Conservation (phyloP, 2,888 invertebrate species). For the Malachius bipustulatus region DNA sequence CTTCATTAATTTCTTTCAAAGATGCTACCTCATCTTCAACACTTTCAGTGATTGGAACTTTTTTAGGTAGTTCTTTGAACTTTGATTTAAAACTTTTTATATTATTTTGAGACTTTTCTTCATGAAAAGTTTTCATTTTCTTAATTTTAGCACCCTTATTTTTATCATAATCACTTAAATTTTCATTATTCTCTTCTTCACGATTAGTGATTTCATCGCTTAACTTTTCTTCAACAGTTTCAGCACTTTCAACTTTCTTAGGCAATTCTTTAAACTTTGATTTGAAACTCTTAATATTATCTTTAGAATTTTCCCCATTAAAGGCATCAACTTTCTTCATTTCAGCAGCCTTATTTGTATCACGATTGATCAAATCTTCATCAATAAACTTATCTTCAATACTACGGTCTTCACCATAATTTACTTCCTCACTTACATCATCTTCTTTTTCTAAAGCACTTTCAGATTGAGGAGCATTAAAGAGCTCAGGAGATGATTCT, state of each 20-base stretch:
- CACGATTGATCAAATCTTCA: conserved; percentile 5
- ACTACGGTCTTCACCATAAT: conserved; percentile 31
- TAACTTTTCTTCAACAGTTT: too few species aligned
- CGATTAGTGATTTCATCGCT: neutral
- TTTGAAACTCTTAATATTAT: too few species aligned
- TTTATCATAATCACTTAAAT: neutral
- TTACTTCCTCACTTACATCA: neutral
- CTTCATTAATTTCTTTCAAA: conserved; percentile 8
- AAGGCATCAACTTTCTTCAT: too few species aligned
- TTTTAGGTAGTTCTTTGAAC: too few species aligned
- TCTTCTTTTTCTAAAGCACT: neutral
- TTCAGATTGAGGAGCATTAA: neutral
- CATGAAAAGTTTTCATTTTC: too few species aligned
- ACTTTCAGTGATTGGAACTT: conserved; percentile 7
- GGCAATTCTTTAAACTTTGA: too few species aligned
- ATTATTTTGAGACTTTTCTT: too few species aligned
- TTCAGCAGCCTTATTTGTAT: too few species aligned
- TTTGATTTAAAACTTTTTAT: too few species aligned
- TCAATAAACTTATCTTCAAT: conserved; percentile 7
- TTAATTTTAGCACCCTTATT: too few species aligned
- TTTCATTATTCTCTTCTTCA: conserved; percentile 4
- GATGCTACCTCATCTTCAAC: conserved; percentile 12
- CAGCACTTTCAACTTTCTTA: too few species aligned
- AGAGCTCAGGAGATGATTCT: neutral
- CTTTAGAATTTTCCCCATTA: too few species aligned